phyloP scores from a whole-genome alignment of 2,113 vertebrate species.

The Chrysochloris asiatica region DNA sequence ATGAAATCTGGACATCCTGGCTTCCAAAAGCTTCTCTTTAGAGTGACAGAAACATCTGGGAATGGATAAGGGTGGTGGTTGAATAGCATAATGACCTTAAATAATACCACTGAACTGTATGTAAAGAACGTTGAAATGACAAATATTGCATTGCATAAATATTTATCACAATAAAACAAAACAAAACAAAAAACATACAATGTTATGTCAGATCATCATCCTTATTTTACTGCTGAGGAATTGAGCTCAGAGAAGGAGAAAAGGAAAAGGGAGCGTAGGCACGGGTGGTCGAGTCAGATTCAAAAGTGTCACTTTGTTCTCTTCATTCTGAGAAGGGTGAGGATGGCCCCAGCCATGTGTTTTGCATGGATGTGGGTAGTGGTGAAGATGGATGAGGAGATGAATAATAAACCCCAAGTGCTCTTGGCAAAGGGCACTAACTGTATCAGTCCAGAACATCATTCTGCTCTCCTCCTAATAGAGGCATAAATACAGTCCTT shows the following conservation, averaged over 20 bases:
- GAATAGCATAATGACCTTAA: neutral
- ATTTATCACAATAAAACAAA: neutral
- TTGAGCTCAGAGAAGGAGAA: neutral
- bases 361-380: fast-evolving
- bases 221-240: neutral
- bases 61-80: neutral
- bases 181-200: neutral
- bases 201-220: neutral
- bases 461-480: conserved; percentile 1
- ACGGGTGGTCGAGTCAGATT: neutral
- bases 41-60: neutral
- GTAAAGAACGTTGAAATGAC: neutral
- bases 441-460: neutral
- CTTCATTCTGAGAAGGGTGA: fast-evolving
- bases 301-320: fast-evolving
- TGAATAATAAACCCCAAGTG: too few species aligned
- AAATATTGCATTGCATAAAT: too few species aligned
- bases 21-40: neutral
- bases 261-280: neutral
- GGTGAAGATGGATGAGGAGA: too few species aligned
- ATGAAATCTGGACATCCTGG: too few species aligned
- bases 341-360: neutral
- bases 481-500: conserved; percentile 38
- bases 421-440: neutral
- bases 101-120: neutral